phyloP scores from a whole-genome alignment of 2,888 invertebrate species.

The Dilophus febrilis region DNA sequence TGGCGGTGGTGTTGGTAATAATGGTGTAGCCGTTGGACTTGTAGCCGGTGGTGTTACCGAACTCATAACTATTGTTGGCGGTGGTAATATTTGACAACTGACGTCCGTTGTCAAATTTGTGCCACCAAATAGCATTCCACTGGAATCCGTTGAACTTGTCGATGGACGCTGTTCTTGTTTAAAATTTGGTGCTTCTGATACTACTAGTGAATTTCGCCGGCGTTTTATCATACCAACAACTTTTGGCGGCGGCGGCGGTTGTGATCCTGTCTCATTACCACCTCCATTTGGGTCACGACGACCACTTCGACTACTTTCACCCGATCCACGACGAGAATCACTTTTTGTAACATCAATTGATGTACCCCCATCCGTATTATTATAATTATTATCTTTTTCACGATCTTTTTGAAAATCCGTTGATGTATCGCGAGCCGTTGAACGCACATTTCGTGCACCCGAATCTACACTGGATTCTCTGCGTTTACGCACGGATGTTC shows the following conservation, averaged over 20 bases:
- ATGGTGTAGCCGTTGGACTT: slow-evolving; percentile 56
- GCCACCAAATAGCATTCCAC: slow-evolving; percentile 38
- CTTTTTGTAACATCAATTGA: slow-evolving; percentile 12
- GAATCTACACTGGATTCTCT: slow-evolving; percentile 79
- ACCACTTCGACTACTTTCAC: slow-evolving; percentile 48
- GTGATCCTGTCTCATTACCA: slow-evolving; percentile 30
- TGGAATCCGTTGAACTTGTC: slow-evolving; percentile 55
- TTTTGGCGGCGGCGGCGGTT: slow-evolving; percentile 37
- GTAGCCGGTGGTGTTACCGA: slow-evolving; percentile 70
- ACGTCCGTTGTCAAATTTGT: slow-evolving; percentile 33
- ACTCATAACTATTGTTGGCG: slow-evolving; percentile 67
- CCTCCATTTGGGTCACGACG: slow-evolving; percentile 48
- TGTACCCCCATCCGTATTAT: slow-evolving; percentile 10
- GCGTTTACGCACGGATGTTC: slow-evolving; percentile 44
- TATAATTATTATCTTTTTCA: slow-evolving; percentile 17
- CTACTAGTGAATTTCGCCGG: slow-evolving; percentile 36
- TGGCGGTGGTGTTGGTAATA: no score
- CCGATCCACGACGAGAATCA: slow-evolving; percentile 40
- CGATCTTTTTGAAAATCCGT: slow-evolving; percentile 47
- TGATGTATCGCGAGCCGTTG: slow-evolving; percentile 51
- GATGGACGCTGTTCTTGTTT: slow-evolving; percentile 49
- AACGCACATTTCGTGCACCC: slow-evolving; percentile 59
- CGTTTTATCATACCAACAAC: slow-evolving; percentile 46
- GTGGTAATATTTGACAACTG: slow-evolving; percentile 42
- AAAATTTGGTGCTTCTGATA: slow-evolving; percentile 33